Base-by-base conservation (phyloP, 2,797 vertebrate species). In the Centroberyx gerrardi region DNA sequence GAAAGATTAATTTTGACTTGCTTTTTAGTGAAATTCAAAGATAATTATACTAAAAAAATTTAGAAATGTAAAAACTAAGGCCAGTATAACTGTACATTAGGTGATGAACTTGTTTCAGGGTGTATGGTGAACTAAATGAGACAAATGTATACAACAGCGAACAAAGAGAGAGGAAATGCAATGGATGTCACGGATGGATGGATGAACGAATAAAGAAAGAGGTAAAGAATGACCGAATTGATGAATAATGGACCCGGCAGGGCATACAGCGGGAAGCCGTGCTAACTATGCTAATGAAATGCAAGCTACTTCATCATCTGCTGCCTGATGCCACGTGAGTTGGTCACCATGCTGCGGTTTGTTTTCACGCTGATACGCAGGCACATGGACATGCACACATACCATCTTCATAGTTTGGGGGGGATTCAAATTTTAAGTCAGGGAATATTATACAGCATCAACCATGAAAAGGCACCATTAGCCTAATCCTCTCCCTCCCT, bases 151-250 rank as follows among this genome's bases (percentile, higher is more conserved):
- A 14, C 10, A 18, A 31, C 40, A 46, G 22, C 42, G 33, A 27
- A 65, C 48, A 15, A 14, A 56, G 17, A 64, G 28, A 51, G 44
- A 22, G 18, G 15, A 17, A 46, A 15, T n/a, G 40, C 22, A 68
- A 58, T 33, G 10, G 65, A 27, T n/a, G 52, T 33, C 53, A 68
- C 2, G 54, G 54, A 12, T 67, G 55, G 12, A 44, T 48, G 40
- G 17, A 38, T 54, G 13, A 62, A 62, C 36, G 38, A n/a, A 42
- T 54, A 13, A n/a, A 44, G 38, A 44, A 38, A 29, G 18, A 59
- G 33, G 55, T 18, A n/a, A 36, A 48, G 36, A 31, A 8, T 42
- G 51, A 55, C 44, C 44, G 22, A 67, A 27, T 9, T 51, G 31
- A 66, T 56, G 38, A 56, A 28, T 46, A 42, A 54, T 28, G 51